Base-by-base conservation (phyloP, 92 coral and sea anemone species). In the Epizoanthus fatuus region DNA sequence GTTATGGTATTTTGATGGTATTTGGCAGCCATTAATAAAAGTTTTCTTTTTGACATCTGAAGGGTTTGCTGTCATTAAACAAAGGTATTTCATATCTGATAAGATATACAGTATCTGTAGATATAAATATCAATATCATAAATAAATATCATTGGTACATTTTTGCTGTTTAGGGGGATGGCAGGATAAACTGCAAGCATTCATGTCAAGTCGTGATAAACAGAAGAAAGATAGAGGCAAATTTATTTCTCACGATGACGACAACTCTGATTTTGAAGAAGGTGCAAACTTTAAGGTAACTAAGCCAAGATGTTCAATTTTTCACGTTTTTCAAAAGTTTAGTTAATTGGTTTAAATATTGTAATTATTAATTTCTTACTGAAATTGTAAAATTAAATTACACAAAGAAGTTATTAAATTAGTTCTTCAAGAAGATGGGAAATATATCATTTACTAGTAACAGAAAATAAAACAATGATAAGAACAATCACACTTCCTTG, bases 81-180 rank as follows among this genome's bases (percentile, higher is more conserved):
- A 11, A 55, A 55, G 60, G n/a, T 55, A 55, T 55, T 12, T 17
- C n/a, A 17, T 55, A 55, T 29, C 35, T 29, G 35, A 29, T 29
- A 29, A 29, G 35, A 29, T 29, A 29, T 22, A 29, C 35, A 29
- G 35, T 29, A 55, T 12, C 13, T 55, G 14, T 12, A 17, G n/a
- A 7, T 14, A 55, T 12, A 17, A 55, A 17, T 12, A 55, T 55
- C 60, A 2, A 55, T 55, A 55, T 55, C 35, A 55, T 55, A 55
- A 55, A 14, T 14, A 55, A 7, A 55, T 11, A 55, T 12, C 13
- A 7, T 12, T 55, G 60, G 60, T 55, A 55, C 3, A 11, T 55
- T 55, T 55, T 55, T 55, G 60, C 60, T 55, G 60, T 55, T 55
- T 55, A 55, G 60, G 60, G 60, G 60, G 60, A 55, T 55, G 60